These are phyloP conservation scores for Drosophila yakuba DNA, from an alignment of 1,140 invertebrate genomes.

Conservation along the genomic window DNA sequence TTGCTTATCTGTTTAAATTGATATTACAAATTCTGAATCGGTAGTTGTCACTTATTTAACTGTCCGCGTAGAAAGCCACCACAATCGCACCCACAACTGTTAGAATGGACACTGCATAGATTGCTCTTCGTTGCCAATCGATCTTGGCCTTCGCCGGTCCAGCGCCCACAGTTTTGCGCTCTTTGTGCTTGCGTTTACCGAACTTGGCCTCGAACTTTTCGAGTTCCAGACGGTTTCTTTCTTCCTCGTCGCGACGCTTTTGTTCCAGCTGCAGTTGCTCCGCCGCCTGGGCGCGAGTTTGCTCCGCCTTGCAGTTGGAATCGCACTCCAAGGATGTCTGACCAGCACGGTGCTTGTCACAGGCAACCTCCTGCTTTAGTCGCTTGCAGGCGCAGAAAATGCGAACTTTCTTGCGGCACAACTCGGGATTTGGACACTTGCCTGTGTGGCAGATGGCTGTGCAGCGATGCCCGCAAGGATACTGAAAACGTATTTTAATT, in stretches of 20 bases:
- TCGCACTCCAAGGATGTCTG: slow-evolving; percentile 87
- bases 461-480: slow-evolving; percentile 91
- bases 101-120: slow-evolving; percentile 46
- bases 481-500: slow-evolving; percentile 84
- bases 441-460: slow-evolving; percentile 91
- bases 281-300: slow-evolving; percentile 85
- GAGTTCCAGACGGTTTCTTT: slow-evolving; percentile 89
- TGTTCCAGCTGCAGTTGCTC: slow-evolving; percentile 86
- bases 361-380: slow-evolving; percentile 90
- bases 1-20: slow-evolving; percentile 40
- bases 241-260: slow-evolving; percentile 87
- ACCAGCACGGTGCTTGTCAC: slow-evolving; percentile 87
- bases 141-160: slow-evolving; percentile 46
- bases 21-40: slow-evolving; percentile 37
- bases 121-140: slow-evolving; percentile 59
- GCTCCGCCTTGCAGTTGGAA: slow-evolving; percentile 86
- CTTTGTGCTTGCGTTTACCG: slow-evolving; percentile 86
- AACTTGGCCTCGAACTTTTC: slow-evolving; percentile 91
- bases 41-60: slow-evolving; percentile 28
- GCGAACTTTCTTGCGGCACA: slow-evolving; percentile 92
- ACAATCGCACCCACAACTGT: slow-evolving; percentile 57
- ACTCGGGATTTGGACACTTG: slow-evolving; percentile 88
- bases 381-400: slow-evolving; percentile 90
- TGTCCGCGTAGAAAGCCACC: slow-evolving; percentile 73
- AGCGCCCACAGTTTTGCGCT: slow-evolving; percentile 76